Conservation (phyloP, 2,797 vertebrate species). For the Rhabdomys pumilio region DNA sequence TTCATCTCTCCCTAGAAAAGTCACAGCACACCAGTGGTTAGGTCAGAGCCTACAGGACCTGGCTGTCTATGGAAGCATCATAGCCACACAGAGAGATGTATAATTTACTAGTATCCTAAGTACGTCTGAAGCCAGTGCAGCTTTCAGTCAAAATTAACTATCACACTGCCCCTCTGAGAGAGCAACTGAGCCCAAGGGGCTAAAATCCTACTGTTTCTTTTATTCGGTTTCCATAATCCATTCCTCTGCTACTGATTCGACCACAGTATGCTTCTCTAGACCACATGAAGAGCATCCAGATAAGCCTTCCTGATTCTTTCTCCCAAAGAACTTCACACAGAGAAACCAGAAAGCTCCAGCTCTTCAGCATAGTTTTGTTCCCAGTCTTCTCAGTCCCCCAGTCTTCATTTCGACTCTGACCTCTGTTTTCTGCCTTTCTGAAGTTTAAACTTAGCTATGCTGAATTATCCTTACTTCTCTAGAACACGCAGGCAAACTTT, state of each 20-base stretch:
- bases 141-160: not conserved
- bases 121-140: not conserved
- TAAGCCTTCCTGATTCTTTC: not conserved
- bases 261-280: not conserved
- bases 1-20: not conserved
- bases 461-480: not conserved
- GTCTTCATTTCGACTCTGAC: not conserved
- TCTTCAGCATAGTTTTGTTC: not conserved
- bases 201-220: not conserved
- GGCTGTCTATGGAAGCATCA: not conserved
- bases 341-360: not conserved
- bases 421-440: not conserved
- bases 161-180: not conserved
- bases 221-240: not conserved
- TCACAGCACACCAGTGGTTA: not conserved
- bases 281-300: not conserved
- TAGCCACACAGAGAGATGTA: not conserved
- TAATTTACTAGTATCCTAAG: not conserved
- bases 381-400: not conserved
- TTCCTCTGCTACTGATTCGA: accelerated
- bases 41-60: not conserved
- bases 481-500: not conserved
- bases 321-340: not conserved
- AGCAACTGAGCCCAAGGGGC: not conserved
- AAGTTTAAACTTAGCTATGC: not conserved